Evolutionary conservation across 64 coral and sea anemone species (phyloP).

Genomic region (Porites lutea): DNA sequence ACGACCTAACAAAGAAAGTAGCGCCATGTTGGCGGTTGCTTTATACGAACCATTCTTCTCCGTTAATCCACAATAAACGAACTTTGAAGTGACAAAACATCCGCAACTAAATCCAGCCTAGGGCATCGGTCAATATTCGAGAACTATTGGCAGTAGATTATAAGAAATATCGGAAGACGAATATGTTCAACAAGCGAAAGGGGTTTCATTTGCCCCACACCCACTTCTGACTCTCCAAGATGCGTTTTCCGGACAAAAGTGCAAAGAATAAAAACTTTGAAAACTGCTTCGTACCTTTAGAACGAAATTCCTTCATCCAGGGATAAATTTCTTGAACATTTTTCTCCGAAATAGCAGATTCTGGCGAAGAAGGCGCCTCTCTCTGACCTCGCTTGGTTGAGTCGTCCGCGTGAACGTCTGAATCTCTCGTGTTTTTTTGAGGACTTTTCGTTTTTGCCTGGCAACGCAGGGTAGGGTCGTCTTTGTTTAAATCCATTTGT

Average conservation of each 20-base stretch:
- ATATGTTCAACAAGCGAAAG: neutral
- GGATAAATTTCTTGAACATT: slow-evolving; percentile 69
- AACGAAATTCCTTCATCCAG: slow-evolving; percentile 91
- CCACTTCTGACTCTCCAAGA: neutral
- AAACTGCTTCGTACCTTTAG: slow-evolving; percentile 76
- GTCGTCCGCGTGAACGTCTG: neutral
- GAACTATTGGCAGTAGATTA: neutral
- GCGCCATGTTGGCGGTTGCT: slow-evolving; percentile 11
- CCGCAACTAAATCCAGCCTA: neutral
- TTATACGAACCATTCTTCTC: slow-evolving; percentile 16
- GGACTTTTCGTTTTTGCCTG: slow-evolving; percentile 12
- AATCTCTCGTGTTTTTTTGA: neutral
- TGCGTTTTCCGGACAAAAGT: neutral
- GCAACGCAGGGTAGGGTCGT: neutral
- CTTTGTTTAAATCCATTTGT: neutral
- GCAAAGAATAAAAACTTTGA: neutral
- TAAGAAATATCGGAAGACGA: neutral
- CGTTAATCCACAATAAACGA: slow-evolving; percentile 27
- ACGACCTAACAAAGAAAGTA: neutral
- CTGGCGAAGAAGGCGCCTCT: neutral
- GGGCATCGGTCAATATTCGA: neutral
- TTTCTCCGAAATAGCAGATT: neutral
- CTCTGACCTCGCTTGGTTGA: neutral
- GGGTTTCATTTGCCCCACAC: neutral
- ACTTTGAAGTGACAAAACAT: neutral